Conservation (phyloP, 2,113 vertebrate genomes). For the Carassius auratus region DNA sequence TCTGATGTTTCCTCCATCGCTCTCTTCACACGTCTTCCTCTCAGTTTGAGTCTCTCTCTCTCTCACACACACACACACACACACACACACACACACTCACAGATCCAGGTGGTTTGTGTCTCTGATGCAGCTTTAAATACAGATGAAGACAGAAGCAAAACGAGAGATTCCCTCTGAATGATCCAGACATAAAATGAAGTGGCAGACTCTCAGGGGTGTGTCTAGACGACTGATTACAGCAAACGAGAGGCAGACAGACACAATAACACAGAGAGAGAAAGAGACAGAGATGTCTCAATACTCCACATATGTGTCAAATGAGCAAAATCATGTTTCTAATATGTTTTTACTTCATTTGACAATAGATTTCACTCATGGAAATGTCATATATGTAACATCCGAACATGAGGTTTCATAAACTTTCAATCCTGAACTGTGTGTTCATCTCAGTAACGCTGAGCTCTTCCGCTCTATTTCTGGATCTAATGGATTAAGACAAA, state of each 20-base stretch:
- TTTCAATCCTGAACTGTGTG: too few relatives aligned
- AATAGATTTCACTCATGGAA: too few relatives aligned
- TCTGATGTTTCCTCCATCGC: not conserved
- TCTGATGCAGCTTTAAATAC: not conserved
- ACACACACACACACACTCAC: not conserved
- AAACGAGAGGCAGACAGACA: not conserved
- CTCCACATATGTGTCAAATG: too few relatives aligned
- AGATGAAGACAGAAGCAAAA: not conserved
- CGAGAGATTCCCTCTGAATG: not conserved
- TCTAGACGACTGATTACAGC: not conserved
- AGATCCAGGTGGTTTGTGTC: not conserved
- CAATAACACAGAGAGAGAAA: too few relatives aligned
- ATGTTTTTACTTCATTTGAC: too few relatives aligned
- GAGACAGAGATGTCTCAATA: not conserved
- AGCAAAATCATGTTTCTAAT: too few relatives aligned
- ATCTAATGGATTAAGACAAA: not conserved
- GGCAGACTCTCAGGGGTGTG: not conserved
- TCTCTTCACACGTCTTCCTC: too few relatives aligned
- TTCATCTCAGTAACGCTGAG: too few relatives aligned
- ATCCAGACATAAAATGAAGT: not conserved
- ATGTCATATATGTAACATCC: too few relatives aligned
- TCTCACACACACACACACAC: not conserved
- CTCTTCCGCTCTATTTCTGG: not conserved
- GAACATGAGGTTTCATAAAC: too few relatives aligned
- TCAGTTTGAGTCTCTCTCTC: too few relatives aligned